Percentiles rank a stretch among this genome's conserved stretches.
These are phyloP conservation scores for Drosophila obscura DNA, from an alignment of 1,140 invertebrate species.

Conservation along the genomic window DNA sequence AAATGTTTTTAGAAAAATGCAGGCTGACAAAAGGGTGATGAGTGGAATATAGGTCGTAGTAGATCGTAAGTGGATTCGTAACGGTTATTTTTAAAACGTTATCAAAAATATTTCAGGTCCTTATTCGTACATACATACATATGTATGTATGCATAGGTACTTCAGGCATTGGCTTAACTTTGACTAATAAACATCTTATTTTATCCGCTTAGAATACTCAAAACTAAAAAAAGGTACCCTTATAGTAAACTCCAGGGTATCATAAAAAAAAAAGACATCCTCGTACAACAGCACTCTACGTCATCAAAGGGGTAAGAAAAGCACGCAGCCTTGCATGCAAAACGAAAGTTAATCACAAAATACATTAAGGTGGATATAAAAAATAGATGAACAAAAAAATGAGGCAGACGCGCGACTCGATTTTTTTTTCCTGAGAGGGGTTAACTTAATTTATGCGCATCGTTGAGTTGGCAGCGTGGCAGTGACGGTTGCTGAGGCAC, in stretches of 20 bases:
- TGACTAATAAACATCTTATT: conserved; percentile 27
- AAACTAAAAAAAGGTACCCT: conserved; percentile 55
- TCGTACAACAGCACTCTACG: background rate
- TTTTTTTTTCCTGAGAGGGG: conserved; percentile 64
- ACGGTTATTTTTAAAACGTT: background rate
- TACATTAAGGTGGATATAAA: conserved; percentile 69
- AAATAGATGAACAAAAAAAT: conserved; percentile 75
- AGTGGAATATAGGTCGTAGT: background rate
- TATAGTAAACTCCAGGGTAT: conserved; percentile 27
- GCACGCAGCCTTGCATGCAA: conserved; percentile 68
- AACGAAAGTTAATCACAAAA: conserved; percentile 83
- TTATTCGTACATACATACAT: too few species aligned
- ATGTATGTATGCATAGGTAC: too few species aligned
- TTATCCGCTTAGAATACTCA: conserved; percentile 63
- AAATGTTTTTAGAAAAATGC: conserved; percentile 41
- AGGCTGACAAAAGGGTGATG: conserved; percentile 44
- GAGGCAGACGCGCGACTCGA: conserved; percentile 67
- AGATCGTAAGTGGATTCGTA: background rate
- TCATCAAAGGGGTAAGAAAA: conserved; percentile 31
- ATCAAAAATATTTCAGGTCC: too few species aligned
- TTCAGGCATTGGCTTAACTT: background rate
- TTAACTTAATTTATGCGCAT: conserved; percentile 82
- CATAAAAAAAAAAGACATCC: conserved; percentile 16
- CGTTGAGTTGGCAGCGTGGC: conserved; percentile 67
- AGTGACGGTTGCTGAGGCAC: conserved; percentile 43